Evolutionary conservation across 92 coral and sea anemone genomes (phyloP), one percentile per base, ranked within the genome.

Genomic region (Chrysogorgia sp.): DNA sequence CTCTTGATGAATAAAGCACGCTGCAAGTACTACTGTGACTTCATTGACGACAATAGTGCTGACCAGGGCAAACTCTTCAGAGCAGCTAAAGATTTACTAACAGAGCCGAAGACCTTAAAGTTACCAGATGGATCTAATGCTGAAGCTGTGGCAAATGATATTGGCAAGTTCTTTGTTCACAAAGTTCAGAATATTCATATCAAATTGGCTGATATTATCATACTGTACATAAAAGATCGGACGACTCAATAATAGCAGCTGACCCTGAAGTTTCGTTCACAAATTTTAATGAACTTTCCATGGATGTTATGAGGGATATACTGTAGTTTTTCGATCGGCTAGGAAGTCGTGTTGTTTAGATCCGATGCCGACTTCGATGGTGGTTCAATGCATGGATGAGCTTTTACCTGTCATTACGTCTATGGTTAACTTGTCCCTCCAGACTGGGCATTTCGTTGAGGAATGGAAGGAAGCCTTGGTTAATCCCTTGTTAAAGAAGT

Each of bases 1-100:
- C 63, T 80, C 74, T 26, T 81, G 34, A 60, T 85, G 86, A 61
- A 81, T 50, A 81, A 64, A 67, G 86, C 89, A 64, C 67, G 80
- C 70, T 59, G 80, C 60, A 34, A 26, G 24, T 82, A 82, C 58
- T 49, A 68, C 49, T 69, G 63, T 63, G 82, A 74, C 74, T 62
- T 74, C 37, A 82, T 74, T 34, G 40, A 61, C 25, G 74, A 83
- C 43, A 75, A 83, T 40, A 62, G 58, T 40, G 34, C n/a, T n/a
- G 82, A 75, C 79, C 86, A 83, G 66, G 79, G 72, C 67, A 77
- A 56, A 45, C 77, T 83, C 28, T 83, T 83, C 48, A 83, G 59
- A 23, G 77, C 77, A 9, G 70, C 81, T 13, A 74, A 75, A 21
- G 30, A 12, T n/a, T 48, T 48, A 45, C 77, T 12, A 33, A 13